Evolutionary conservation across 2,113 vertebrate genomes (phyloP), one percentile per base, ranked within the genome.

Genomic region (Ciconia boyciana): DNA sequence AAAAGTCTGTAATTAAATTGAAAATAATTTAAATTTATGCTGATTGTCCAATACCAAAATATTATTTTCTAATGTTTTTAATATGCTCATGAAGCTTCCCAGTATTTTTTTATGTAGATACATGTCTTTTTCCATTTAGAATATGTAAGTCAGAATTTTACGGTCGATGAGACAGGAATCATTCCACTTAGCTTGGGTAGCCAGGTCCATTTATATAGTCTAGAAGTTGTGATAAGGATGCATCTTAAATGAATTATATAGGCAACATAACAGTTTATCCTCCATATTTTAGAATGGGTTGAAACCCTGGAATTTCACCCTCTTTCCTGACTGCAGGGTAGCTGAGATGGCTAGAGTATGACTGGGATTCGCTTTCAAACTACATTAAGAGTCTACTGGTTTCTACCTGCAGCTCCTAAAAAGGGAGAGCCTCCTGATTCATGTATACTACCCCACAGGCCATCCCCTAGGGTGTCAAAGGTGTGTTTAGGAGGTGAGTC

Each of bases 401-500:
- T 58, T 76, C 41, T 83, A 25, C 15, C n/a, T 88, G 46, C 13
- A 48, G 28, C 9, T 77, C 20, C 55, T 55, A 25, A n/a, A 70
- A 76, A 55, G 12, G 24, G 7, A 71, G 26, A 79, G 8, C 44
- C 7, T 65, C 16, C 18, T 79, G 25, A 49, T 75, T 25, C 4
- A 9, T 8, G 3, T 7, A 25, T 13, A 4, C 4, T 19, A n/a
- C 10, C 29, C 11, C 25, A n/a, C 11, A 41, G 7, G 8, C 15
- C 26, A 70, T n/a, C 13, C 10, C 6, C 14, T 41, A 19, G 19
- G 22, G 7, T 18, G 16, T 26, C 48, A 28, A 44, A 86, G 1
- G 1, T 41, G 16, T 48, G 1, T 55, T 90, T 68, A 55, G 51
- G 52, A 43, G 15, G 1, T 29, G 16, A 77, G 51, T n/a, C 24